phyloP scores from a whole-genome alignment of 2,113 vertebrate species.

The Gallinago undulata region DNA sequence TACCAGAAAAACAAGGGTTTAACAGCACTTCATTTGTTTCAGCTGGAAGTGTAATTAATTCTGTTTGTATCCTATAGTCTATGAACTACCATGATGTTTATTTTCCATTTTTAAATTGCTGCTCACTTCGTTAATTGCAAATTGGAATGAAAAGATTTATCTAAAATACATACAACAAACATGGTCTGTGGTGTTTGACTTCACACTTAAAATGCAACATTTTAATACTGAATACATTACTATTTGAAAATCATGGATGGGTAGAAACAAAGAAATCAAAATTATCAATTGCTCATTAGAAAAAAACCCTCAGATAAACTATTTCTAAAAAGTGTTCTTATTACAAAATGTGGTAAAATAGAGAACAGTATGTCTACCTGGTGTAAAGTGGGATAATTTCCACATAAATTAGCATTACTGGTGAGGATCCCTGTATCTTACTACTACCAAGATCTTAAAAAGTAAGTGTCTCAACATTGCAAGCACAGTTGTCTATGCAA shows the following conservation, averaged over 20 bases:
- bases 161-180: neutral
- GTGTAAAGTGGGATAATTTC: neutral
- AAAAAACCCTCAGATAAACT: neutral
- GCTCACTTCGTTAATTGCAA: neutral
- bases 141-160: neutral
- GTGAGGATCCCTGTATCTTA: neutral
- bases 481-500: neutral
- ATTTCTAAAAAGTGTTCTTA: neutral
- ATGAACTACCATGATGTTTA: neutral
- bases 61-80: neutral
- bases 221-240: neutral
- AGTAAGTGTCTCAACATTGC: neutral
- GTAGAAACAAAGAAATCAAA: neutral
- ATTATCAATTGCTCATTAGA: neutral
- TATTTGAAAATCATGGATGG: neutral
- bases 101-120: neutral
- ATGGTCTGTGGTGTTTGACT: neutral
- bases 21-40: neutral
- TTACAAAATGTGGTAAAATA: neutral
- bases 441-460: neutral
- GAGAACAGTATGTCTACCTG: fast-evolving
- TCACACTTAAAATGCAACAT: neutral
- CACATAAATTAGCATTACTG: neutral
- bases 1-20: neutral
- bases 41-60: neutral